A percentile compares a stretch with the other conserved stretches of the same genome.
Evolutionary conservation across 2,113 vertebrate genomes (phyloP).

Genomic region (Barnardius zonarius): DNA sequence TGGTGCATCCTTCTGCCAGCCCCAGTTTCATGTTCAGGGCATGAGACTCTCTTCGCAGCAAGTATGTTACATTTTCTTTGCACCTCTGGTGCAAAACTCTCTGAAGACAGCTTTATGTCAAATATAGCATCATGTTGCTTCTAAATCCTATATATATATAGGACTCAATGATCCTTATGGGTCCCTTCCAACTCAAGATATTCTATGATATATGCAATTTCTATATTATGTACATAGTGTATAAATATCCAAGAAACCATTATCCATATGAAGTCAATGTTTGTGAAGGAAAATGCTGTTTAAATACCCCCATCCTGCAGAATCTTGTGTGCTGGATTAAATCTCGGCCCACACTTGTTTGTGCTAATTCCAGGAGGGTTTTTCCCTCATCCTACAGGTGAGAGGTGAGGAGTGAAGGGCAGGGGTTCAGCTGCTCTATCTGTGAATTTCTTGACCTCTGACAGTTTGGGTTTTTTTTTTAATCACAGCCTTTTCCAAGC

Average conservation of each 20-base stretch:
- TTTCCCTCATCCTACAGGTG: background rate
- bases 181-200: background rate
- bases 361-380: background rate
- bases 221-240: background rate
- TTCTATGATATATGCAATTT: background rate
- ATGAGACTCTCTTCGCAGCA: background rate
- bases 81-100: background rate
- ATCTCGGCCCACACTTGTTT: background rate
- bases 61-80: background rate
- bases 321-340: background rate
- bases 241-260: constrained; percentile 20
- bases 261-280: background rate
- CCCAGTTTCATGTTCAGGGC: background rate
- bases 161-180: background rate
- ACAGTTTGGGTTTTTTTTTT: background rate
- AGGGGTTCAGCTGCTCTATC: background rate
- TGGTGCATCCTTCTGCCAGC: background rate
- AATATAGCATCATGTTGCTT: background rate
- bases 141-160: background rate
- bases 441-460: constrained; percentile 17
- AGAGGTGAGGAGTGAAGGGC: background rate
- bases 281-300: background rate
- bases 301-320: background rate
- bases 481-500: constrained; percentile 10
- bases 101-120: background rate